Percentiles rank a stretch among this genome's conserved stretches.
Conservation (phyloP, 1,140 invertebrate species). For the Ostrea denselamellosa region DNA sequence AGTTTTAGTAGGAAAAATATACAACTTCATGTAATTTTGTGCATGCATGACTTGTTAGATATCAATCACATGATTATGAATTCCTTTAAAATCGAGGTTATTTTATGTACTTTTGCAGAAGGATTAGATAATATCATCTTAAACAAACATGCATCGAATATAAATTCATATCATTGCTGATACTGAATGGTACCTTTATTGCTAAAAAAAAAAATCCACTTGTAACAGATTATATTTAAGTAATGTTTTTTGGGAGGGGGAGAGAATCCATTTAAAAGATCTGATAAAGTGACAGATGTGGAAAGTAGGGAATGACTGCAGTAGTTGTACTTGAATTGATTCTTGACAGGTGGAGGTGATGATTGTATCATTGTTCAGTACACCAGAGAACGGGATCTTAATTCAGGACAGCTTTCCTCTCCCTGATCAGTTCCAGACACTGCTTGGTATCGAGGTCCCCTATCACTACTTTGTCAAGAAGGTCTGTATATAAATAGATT, state of each 20-base stretch:
- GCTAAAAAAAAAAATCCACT: too few relatives aligned
- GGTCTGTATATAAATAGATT: slow-evolving; percentile 62
- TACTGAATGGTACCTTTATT: too few relatives aligned
- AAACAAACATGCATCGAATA: neutral
- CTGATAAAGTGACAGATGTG: too few relatives aligned
- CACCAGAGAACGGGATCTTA: slow-evolving; percentile 85
- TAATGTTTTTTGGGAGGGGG: too few relatives aligned
- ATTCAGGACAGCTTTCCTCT: slow-evolving; percentile 85
- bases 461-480: slow-evolving; percentile 81
- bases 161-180: too few relatives aligned
- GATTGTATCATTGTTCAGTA: slow-evolving; percentile 85
- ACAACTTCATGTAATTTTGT: neutral
- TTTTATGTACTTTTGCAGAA: neutral
- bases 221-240: too few relatives aligned
- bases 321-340: too few relatives aligned
- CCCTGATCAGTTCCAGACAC: slow-evolving; percentile 64
- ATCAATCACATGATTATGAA: neutral
- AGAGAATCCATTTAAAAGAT: too few relatives aligned
- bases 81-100: neutral
- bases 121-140: neutral
- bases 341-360: slow-evolving; percentile 79
- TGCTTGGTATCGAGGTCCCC: slow-evolving; percentile 81
- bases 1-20: neutral
- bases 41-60: neutral
- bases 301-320: too few relatives aligned